phyloP scores from a whole-genome alignment of 2,888 invertebrate species.

The Latrodectus hesperus region DNA sequence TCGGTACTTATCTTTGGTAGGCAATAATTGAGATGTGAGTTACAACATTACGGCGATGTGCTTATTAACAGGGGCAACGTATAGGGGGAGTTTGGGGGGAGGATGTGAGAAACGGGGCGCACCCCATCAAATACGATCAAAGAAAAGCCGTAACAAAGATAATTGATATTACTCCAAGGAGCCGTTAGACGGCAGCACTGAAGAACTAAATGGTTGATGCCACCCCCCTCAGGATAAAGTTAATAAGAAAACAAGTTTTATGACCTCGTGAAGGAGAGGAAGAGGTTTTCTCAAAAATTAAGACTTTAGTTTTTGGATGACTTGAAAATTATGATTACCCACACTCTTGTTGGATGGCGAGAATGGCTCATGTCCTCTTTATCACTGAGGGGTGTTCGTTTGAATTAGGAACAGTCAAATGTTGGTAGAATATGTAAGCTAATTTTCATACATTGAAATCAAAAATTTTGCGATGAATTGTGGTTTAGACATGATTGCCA shows the following conservation, averaged over 20 bases:
- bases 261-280: slow-evolving; percentile 50
- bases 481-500: too few relatives aligned
- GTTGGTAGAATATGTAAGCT: too few relatives aligned
- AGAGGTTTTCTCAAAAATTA: slow-evolving; percentile 66
- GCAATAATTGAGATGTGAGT: slow-evolving; percentile 67
- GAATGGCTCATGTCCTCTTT: background rate
- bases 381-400: background rate
- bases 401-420: too few relatives aligned
- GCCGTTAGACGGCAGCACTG: slow-evolving; percentile 65
- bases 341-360: slow-evolving; percentile 34
- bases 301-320: slow-evolving; percentile 67
- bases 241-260: slow-evolving; percentile 69
- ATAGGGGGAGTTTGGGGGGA: background rate
- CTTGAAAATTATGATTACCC: slow-evolving; percentile 63
- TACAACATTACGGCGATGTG: slow-evolving; percentile 55
- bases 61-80: slow-evolving; percentile 53
- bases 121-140: slow-evolving; percentile 64
- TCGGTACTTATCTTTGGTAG: slow-evolving; percentile 4
- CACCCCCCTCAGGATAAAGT: slow-evolving; percentile 65
- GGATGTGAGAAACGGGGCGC: background rate
- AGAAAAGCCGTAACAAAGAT: slow-evolving; percentile 65
- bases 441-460: too few relatives aligned
- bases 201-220: slow-evolving; percentile 68
- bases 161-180: slow-evolving; percentile 69
- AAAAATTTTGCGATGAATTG: too few relatives aligned